Evolutionary conservation across 2,113 vertebrate species (phyloP).

Genomic region (Ellobius talpinus): DNA sequence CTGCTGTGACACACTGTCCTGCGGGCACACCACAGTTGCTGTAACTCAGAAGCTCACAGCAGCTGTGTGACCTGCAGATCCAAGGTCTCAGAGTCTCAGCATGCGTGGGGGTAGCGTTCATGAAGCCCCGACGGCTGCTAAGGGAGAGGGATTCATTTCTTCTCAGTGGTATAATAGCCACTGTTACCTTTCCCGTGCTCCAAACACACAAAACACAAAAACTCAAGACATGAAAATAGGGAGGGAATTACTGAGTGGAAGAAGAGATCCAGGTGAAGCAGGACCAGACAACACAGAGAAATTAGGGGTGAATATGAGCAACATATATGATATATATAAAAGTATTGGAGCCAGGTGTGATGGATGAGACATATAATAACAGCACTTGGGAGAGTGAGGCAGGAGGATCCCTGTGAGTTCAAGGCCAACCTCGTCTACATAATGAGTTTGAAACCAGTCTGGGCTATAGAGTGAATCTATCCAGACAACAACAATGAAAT

Average conservation of each 20-base stretch:
- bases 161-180: no score
- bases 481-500: neutral
- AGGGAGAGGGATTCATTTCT: neutral
- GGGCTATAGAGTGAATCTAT: neutral
- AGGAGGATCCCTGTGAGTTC: neutral
- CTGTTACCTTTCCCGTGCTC: no score
- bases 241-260: neutral
- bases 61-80: neutral
- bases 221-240: neutral
- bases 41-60: neutral
- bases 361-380: neutral
- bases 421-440: neutral
- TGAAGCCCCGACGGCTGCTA: neutral
- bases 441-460: neutral
- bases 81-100: no score
- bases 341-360: neutral
- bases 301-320: neutral
- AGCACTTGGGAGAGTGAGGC: neutral
- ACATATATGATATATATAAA: neutral
- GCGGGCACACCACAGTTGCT: accelerated
- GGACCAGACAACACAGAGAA: neutral
- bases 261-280: neutral
- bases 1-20: neutral
- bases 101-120: no score
- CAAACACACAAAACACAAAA: neutral